Base-by-base conservation (phyloP, 2,113 vertebrate genomes). In the Thymallus thymallus region DNA sequence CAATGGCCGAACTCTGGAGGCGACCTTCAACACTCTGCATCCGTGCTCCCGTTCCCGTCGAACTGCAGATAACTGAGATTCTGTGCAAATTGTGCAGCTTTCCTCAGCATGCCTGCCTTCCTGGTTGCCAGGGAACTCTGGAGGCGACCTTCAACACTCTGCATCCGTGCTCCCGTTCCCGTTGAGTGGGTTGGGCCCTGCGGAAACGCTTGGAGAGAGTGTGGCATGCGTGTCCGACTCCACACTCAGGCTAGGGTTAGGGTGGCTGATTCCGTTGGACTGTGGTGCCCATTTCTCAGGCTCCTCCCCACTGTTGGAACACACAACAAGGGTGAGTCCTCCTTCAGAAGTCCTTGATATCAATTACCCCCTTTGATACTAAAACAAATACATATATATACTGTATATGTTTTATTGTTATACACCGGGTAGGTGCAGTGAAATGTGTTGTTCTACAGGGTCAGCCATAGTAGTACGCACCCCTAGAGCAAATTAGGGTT, bases 71-170 rank as follows among this genome's bases (percentile, higher is more conserved):
- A 87, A 72, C 56, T 51, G 75, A 77, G 71, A 73, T 83, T 82
- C 73, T 89, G 89, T 90, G 90, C 90, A 89, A 86, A 89, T 68
- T 60, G 75, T 78, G 81, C 84, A 86, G 84, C 86, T 77, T 77
- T 87, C 76, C 71, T 82, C 64, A 5, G 29, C 46, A 60, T 56
- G 13, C 16, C 61, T 63, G 23, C 62, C 62, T 64, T 18, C n/a
- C 60, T 61, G 22, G 9, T 41, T 41, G 9, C 9, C 62, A 29
- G 62, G 60, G 79, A 73, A 65, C 74, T 12, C 35, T 41, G 35
- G 35, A 41, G 35, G 9, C 35, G 35, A 3, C 55, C 77, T 69
- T 82, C 90, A 90, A 82, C 90, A 90, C 71, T 92, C 89, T 0
- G 88, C 79, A 20, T 87, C 86, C 3, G 72, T 22, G 80, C 75